These are phyloP conservation scores for Beris chalybata DNA, from an alignment of 2,888 invertebrate genomes.

Conservation along the genomic window DNA sequence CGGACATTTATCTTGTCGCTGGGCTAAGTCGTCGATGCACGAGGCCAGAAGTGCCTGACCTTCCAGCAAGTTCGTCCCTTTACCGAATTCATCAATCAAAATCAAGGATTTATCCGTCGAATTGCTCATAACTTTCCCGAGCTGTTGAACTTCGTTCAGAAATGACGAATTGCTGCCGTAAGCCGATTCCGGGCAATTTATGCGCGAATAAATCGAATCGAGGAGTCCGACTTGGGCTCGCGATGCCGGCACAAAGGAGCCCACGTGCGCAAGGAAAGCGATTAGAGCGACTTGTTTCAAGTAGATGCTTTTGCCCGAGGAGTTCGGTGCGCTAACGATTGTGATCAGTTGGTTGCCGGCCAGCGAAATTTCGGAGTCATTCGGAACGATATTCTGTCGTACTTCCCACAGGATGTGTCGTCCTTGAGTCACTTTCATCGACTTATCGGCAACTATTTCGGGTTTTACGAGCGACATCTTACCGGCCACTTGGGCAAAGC, in stretches of 20 bases:
- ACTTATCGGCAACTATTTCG: slow-evolving; percentile 48
- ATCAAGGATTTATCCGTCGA: slow-evolving; percentile 68
- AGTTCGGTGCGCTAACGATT: slow-evolving; percentile 86
- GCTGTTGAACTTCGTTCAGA: slow-evolving; percentile 81
- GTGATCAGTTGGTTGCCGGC: slow-evolving; percentile 61
- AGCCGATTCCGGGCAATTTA: slow-evolving; percentile 76
- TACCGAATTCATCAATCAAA: slow-evolving; percentile 88
- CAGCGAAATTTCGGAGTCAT: slow-evolving; percentile 32
- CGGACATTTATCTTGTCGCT: slow-evolving; percentile 63
- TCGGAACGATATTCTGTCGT: slow-evolving; percentile 35
- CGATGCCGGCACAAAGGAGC: slow-evolving; percentile 85
- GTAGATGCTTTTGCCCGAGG: slow-evolving; percentile 90
- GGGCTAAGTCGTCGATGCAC: slow-evolving; percentile 68
- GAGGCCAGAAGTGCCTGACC: slow-evolving; percentile 74
- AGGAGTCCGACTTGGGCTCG: slow-evolving; percentile 71
- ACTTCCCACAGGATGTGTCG: slow-evolving; percentile 39
- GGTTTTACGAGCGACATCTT: slow-evolving; percentile 52
- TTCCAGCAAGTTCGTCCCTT: slow-evolving; percentile 76
- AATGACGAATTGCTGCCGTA: slow-evolving; percentile 82
- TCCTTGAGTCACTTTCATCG: slow-evolving; percentile 50
- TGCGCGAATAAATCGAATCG: slow-evolving; percentile 73
- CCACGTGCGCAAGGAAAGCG: slow-evolving; percentile 84
- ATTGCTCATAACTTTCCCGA: slow-evolving; percentile 63
- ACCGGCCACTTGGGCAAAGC: slow-evolving; percentile 52
- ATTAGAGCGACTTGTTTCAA: slow-evolving; percentile 82